Percentiles rank a stretch among this genome's conserved stretches.
Conservation (phyloP, 2,113 vertebrate genomes). For the Actenoides hombroni region DNA sequence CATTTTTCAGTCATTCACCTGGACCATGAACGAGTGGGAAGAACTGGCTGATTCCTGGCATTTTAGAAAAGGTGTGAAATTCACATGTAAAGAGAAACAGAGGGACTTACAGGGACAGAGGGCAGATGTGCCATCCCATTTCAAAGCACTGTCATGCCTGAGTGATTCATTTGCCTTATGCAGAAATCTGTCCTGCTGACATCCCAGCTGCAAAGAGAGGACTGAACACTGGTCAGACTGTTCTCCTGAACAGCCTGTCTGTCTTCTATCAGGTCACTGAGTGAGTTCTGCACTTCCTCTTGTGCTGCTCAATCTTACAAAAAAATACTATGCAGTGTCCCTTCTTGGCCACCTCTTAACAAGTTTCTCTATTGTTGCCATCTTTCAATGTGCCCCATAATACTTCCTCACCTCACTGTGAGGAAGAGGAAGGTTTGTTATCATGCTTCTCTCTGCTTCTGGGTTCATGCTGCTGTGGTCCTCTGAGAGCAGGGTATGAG, state of each 20-base stretch:
- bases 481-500: not conserved
- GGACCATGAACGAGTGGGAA: not conserved
- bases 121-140: not conserved
- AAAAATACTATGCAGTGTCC: not conserved
- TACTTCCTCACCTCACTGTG: not conserved
- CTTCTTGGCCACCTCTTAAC: not conserved
- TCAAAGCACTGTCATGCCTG: not conserved
- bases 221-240: not conserved
- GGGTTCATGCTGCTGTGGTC: not conserved
- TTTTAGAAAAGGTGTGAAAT: not conserved
- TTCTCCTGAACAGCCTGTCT: not conserved
- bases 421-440: not conserved
- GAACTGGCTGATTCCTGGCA: not conserved
- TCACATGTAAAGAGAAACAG: not conserved
- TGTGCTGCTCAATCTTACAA: not conserved
- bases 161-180: not conserved
- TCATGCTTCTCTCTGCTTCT: not conserved
- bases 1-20: not conserved
- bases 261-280: not conserved
- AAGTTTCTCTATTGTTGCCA: not conserved
- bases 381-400: not conserved
- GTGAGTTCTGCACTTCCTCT: not conserved
- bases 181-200: not conserved
- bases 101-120: not conserved
- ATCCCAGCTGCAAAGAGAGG: not conserved